Percentiles rank a stretch among this genome's conserved stretches.
Conservation (phyloP, 1,140 invertebrate genomes). For the Diabrotica undecimpunctata region DNA sequence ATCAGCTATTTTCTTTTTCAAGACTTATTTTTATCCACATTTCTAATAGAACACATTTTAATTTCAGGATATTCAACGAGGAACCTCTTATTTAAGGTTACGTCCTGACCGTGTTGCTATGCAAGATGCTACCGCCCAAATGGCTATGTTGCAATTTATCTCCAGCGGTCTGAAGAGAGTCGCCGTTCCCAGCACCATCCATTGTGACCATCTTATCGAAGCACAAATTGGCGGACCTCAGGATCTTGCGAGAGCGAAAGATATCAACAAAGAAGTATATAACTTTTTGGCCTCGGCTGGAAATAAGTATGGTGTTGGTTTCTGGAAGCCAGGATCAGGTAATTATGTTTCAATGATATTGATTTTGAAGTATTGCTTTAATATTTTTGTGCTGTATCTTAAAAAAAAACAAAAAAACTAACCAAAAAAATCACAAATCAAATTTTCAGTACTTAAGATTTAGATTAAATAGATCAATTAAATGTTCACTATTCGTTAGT, state of each 20-base stretch:
- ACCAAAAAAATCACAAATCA: no score
- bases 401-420: no score
- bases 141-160: constrained; percentile 99
- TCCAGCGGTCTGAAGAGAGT: constrained; percentile 91
- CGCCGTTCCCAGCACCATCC: constrained; percentile 97
- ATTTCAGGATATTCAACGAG: constrained; percentile 76
- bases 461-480: no score
- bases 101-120: constrained; percentile 97
- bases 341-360: neutral
- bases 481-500: no score
- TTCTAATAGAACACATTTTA: neutral
- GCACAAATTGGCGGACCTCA: constrained; percentile 87
- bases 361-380: neutral
- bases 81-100: constrained; percentile 87
- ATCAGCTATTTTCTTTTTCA: no score
- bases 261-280: constrained; percentile 96
- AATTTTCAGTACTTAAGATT: no score
- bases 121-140: constrained; percentile 99
- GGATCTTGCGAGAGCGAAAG: constrained; percentile 91
- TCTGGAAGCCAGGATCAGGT: constrained; percentile 99
- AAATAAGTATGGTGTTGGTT: constrained; percentile 98
- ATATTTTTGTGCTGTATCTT: neutral
- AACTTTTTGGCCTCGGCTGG: constrained; percentile 91
- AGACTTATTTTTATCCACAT: no score
- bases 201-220: constrained; percentile 99